Base-by-base conservation (phyloP, 2,113 vertebrate species). In the Castor canadensis region DNA sequence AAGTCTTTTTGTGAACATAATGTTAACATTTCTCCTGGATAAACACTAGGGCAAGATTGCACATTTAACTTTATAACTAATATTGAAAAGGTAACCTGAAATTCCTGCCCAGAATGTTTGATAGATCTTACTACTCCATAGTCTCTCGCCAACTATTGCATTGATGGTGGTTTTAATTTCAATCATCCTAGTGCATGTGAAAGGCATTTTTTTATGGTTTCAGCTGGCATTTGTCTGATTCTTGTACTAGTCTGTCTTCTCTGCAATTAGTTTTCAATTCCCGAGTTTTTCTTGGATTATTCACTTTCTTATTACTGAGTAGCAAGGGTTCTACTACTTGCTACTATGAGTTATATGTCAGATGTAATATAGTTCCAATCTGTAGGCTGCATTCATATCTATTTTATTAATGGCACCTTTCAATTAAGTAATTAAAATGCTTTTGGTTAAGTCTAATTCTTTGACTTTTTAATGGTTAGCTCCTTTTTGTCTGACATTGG, bases 1-100 rank as follows among this genome's bases (percentile, higher is more conserved):
- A 43, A 69, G 35, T 52, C 66, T 93, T 95, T 95, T 64, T 69
- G 58, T 88, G 79, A 87, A 95, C 84, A 96, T 91, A n/a, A 94
- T 93, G 73, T 86, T 91, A 72, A 54, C 49, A n/a, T 95, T 86
- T 95, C 84, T 77, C 56, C 64, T 75, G 67, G 54, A 49, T 91
- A 95, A 95, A 93, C 82, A 43, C n/a, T 82, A 38, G 67, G 67
- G 45, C 56, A n/a, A 52, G 54, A 88, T 32, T 64, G 35, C 66
- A 54, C 89, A 35, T 95, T 96, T 76, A 91, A 71, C 69, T 93
- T 95, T 16, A 13, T 49, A 71, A 93, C 73, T 86, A 83, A 92
- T 75, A n/a, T 96, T 22, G 22, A 52, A 72, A 73, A 73, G 47
- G 17, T 77, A 22, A 45, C n/a, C n/a, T 45, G 67, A 72, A 88